These are phyloP conservation scores for Sycophaga agraensis DNA, from an alignment of 1,140 invertebrate species.

Conservation along the genomic window DNA sequence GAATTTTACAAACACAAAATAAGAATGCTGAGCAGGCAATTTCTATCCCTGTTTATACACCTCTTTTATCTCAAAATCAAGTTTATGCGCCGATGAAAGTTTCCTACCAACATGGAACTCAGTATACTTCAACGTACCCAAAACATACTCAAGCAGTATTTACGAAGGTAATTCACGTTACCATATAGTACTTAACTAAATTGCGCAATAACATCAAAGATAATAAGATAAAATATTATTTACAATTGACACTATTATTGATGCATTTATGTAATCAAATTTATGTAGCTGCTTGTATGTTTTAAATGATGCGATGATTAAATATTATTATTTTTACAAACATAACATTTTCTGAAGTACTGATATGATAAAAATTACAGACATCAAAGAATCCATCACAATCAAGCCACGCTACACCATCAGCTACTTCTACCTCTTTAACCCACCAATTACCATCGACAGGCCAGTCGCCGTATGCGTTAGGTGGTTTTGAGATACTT, in stretches of 20 bases:
- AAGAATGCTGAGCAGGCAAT: slow-evolving; percentile 38
- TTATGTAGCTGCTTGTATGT: too few species aligned
- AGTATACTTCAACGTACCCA: slow-evolving; percentile 38
- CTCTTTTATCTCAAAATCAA: slow-evolving; percentile 38
- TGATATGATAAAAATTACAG: too few species aligned
- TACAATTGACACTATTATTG: too few species aligned
- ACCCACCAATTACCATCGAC: neutral
- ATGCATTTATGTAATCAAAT: too few species aligned
- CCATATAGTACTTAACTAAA: too few species aligned
- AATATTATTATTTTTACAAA: too few species aligned
- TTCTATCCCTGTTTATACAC: slow-evolving; percentile 42
- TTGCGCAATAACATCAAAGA: too few species aligned
- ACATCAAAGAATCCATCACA: too few species aligned
- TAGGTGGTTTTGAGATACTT: neutral
- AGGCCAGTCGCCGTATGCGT: neutral
- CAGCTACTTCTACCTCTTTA: neutral
- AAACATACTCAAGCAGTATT: slow-evolving; percentile 37
- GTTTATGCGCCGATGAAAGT: slow-evolving; percentile 34
- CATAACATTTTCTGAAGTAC: too few species aligned
- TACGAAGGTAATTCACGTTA: slow-evolving; percentile 31
- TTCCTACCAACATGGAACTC: slow-evolving; percentile 40
- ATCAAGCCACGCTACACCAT: too few species aligned
- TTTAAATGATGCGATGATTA: neutral
- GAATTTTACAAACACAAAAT: slow-evolving; percentile 27
- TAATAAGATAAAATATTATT: neutral